Percentiles rank a stretch among this genome's conserved stretches.
phyloP scores from a whole-genome alignment of 2,113 vertebrate genomes.

The Chloroceryle aenea region DNA sequence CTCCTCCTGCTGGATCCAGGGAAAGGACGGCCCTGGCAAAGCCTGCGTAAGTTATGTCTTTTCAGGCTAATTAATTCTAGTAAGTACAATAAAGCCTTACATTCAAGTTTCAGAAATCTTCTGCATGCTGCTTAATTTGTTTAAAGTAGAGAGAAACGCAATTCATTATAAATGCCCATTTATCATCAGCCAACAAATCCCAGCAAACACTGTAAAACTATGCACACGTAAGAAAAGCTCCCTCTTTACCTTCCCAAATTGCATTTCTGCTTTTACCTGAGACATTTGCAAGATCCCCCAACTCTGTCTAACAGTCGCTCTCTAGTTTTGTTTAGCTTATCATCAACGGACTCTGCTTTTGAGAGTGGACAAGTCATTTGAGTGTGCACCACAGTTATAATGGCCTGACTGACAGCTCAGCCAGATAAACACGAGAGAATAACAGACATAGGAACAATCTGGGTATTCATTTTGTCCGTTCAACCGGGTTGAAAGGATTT shows the following conservation, averaged over 20 bases:
- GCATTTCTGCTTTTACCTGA: conserved; percentile 45
- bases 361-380: conserved; percentile 84
- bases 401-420: conserved; percentile 83
- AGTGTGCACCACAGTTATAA: conserved; percentile 82
- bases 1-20: rapidly evolving
- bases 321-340: conserved; percentile 76
- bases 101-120: conserved; percentile 19
- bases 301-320: conserved; percentile 58
- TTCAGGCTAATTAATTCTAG: conserved; percentile 25
- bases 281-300: conserved; percentile 46
- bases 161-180: not conserved
- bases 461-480: conserved; percentile 87
- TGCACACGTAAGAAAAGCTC: not conserved
- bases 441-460: conserved; percentile 78
- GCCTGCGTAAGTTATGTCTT: not conserved
- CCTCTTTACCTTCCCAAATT: not conserved
- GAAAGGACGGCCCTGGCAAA: not conserved
- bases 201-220: not conserved
- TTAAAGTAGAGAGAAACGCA: conserved; percentile 37
- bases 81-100: not conserved
- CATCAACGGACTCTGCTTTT: conserved; percentile 77
- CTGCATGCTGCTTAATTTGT: not conserved
- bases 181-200: not conserved
- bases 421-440: conserved; percentile 86
- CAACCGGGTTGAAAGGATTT: conserved; percentile 88